Base-by-base conservation (phyloP, 2,113 vertebrate genomes). In the Solea senegalensis region DNA sequence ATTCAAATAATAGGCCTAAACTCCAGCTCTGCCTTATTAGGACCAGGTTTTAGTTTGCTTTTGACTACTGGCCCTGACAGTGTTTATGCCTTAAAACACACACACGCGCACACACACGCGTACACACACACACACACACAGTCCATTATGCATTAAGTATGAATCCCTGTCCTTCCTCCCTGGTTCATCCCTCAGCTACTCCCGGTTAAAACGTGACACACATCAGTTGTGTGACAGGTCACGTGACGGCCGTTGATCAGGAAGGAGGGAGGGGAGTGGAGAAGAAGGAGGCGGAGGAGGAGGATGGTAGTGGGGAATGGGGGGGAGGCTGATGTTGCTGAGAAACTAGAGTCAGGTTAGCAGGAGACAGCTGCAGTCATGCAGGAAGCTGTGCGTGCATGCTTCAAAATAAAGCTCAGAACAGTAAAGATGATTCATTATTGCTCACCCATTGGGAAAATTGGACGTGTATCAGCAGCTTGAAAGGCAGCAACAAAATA, bases 161-260 rank as follows among this genome's bases (percentile, higher is more conserved):
- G 74, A 76, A 57, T 76, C 81, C 80, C 70, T 69, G 78, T 55
- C 74, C 78, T 76, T 72, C 81, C 76, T 83, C 80, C 78, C 78
- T 71, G 27, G 60, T 76, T 83, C 71, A 39, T 74, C 68, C 80
- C 67, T 68, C 82, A 76, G 73, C 88, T 87, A 89, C 88, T 89
- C 84, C 86, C 76, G 80, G 83, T 85, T 59, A 89, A 87, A 92
- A 90, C 86, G 85, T 92, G 86, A 89, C 86, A 87, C 85, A 84
- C 74, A 88, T 91, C 86, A 87, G 84, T 85, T 85, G 83, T 81
- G 84, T 88, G 92, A 87, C 88, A 84, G 78, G 83, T 94, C 93
- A 94, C 91, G 91, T 93, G 93, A 92, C 83, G 45, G 69, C 72
- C 60, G 88, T 81, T 84, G 83, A 88, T 87, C 76, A 81, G 87